A percentile compares a stretch with the other conserved stretches of the same genome.
Conservation (phyloP, 1,140 invertebrate species). For the Trichogramma pretiosum region DNA sequence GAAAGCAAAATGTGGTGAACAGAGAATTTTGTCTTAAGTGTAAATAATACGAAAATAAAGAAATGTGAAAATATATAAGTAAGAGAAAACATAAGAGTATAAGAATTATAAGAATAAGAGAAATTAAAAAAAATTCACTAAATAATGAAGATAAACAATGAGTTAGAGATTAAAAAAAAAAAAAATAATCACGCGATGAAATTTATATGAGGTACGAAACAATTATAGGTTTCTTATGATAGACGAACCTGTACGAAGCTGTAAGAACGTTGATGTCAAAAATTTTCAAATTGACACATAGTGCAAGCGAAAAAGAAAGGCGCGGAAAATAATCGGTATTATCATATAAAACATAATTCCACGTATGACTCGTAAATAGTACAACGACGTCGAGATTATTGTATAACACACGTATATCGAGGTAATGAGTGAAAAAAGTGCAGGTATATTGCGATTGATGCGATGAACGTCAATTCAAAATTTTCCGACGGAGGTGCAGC, state of each 20-base stretch:
- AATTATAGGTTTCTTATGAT: conserved; percentile 41
- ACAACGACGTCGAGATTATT: too few species aligned
- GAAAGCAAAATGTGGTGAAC: conserved; percentile 7
- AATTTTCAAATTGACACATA: conserved; percentile 44
- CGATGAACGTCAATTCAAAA: too few species aligned
- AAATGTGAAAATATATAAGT: conserved; percentile 33
- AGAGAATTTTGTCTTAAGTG: too few species aligned
- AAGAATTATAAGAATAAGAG: background rate
- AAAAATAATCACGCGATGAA: conserved; percentile 24
- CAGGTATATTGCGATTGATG: too few species aligned
- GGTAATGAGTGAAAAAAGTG: too few species aligned
- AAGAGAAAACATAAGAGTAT: conserved; percentile 19
- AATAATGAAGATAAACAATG: conserved; percentile 17
- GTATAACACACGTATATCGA: too few species aligned
- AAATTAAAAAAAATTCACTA: background rate
- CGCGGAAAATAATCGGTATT: too few species aligned
- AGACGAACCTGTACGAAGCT: conserved; percentile 42
- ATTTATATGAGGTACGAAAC: conserved; percentile 40
- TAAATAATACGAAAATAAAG: conserved; percentile 12
- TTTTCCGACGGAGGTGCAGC: too few species aligned
- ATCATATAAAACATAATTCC: too few species aligned
- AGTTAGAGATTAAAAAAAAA: conserved; percentile 2
- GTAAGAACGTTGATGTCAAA: conserved; percentile 44
- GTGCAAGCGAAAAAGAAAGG: too few species aligned
- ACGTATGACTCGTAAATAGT: too few species aligned